A percentile compares a stretch with the other conserved stretches of the same genome.
These are phyloP conservation scores for Dyspetes luteomarginatus DNA, from an alignment of 2,888 invertebrate genomes.

Conservation along the genomic window DNA sequence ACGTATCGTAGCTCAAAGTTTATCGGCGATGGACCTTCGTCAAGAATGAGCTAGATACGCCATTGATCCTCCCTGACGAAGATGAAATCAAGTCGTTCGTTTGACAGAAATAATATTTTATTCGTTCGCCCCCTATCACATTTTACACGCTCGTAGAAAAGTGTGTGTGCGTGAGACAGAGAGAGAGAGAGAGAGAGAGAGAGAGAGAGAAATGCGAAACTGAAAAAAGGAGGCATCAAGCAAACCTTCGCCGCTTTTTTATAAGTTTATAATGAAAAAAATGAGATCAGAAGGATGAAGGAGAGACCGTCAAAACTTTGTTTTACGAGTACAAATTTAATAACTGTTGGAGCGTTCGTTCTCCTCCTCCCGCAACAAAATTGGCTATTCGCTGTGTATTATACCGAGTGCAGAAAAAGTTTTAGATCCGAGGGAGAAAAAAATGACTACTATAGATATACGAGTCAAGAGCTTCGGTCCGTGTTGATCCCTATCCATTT, in stretches of 20 bases:
- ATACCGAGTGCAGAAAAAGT: slow-evolving; percentile 8
- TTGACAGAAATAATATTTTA: background rate
- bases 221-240: background rate
- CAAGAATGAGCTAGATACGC: background rate
- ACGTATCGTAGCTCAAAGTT: slow-evolving; percentile 3
- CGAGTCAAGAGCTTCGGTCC: slow-evolving; percentile 5
- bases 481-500: background rate
- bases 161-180: background rate
- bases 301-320: slow-evolving; percentile 32
- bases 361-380: background rate
- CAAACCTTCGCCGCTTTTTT: slow-evolving; percentile 7
- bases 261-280: slow-evolving; percentile 46
- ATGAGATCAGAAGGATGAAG: slow-evolving; percentile 2
- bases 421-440: background rate
- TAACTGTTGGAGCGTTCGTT: slow-evolving; percentile 38
- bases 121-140: background rate
- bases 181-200: background rate
- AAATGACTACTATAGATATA: background rate
- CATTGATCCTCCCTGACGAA: slow-evolving; percentile 6
- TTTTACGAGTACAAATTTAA: slow-evolving; percentile 51
- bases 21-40: slow-evolving; percentile 49
- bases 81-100: background rate
- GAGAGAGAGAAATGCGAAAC: background rate
- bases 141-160: background rate
- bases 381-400: slow-evolving; percentile 28